Evolutionary conservation across 35 echinoderm and acorn worm species (phyloP).

Genomic region (Holothuria glaberrima): DNA sequence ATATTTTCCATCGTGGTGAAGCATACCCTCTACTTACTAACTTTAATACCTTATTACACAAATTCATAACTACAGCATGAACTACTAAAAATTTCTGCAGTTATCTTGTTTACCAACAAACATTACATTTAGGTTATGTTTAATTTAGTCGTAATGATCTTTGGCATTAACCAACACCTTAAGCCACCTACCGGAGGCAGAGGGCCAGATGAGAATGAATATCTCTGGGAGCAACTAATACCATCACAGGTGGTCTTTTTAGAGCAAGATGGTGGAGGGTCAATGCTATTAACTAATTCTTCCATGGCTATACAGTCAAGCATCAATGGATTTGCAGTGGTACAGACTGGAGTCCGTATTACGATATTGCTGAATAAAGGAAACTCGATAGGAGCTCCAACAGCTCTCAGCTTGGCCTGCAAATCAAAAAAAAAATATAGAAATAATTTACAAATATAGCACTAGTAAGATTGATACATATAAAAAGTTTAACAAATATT

Average conservation of each 20-base stretch:
- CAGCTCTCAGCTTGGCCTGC: background rate
- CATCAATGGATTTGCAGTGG: background rate
- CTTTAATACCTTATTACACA: no score
- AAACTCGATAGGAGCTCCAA: background rate
- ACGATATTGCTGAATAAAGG: slow-evolving; percentile 4
- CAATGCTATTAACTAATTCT: background rate
- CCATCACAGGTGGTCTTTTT: slow-evolving; percentile 1
- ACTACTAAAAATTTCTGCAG: no score
- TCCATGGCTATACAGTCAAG: slow-evolving; percentile 8
- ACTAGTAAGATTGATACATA: background rate
- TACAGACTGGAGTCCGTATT: slow-evolving; percentile 13
- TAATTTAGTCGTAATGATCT: no score
- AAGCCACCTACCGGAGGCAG: no score
- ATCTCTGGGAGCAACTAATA: background rate
- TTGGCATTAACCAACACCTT: no score
- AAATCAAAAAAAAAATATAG: background rate
- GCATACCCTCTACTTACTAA: no score
- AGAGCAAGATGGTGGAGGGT: background rate
- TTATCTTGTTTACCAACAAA: no score
- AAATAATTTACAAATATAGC: background rate
- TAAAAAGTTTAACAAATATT: background rate
- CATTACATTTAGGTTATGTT: no score
- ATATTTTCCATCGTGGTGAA: no score
- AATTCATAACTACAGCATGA: no score
- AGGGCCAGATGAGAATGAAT: no score